Percentiles rank a stretch among this genome's conserved stretches.
phyloP scores from a whole-genome alignment of 1,140 invertebrate species.

The Antheraea mylitta region DNA sequence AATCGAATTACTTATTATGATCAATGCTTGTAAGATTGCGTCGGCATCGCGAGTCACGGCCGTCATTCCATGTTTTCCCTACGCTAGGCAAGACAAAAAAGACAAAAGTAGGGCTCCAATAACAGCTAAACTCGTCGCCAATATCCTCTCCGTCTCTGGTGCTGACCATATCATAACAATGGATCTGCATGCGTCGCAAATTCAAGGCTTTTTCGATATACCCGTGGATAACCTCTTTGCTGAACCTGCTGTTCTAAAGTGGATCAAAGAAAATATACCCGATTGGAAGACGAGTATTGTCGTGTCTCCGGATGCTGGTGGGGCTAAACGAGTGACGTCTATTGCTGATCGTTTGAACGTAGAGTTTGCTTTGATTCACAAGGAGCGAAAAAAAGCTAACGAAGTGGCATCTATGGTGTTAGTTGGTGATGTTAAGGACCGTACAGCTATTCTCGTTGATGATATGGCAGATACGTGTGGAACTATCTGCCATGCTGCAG shows the following conservation, averaged over 20 bases:
- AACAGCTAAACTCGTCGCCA: slow-evolving; percentile 98
- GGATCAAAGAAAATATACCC: slow-evolving; percentile 98
- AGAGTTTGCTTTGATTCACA: slow-evolving; percentile 99
- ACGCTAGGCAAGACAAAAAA: slow-evolving; percentile 99
- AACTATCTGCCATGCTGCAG: slow-evolving; percentile 98
- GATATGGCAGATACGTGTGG: slow-evolving; percentile 99
- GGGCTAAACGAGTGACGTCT: slow-evolving; percentile 89
- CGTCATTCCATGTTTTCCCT: slow-evolving; percentile 99
- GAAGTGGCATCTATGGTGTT: slow-evolving; percentile 99
- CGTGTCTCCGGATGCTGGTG: slow-evolving; percentile 99
- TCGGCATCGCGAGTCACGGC: slow-evolving; percentile 98
- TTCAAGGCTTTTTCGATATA: slow-evolving; percentile 85
- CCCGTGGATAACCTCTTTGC: slow-evolving; percentile 97
- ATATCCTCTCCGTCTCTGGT: slow-evolving; percentile 98
- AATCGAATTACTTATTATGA: slow-evolving; percentile 99
- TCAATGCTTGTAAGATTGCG: slow-evolving; percentile 99
- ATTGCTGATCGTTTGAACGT: slow-evolving; percentile 96
- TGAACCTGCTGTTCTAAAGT: slow-evolving; percentile 99
- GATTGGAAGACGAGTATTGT: slow-evolving; percentile 99
- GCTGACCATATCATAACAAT: slow-evolving; percentile 99
- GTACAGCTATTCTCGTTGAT: slow-evolving; percentile 98
- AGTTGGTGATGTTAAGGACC: slow-evolving; percentile 98
- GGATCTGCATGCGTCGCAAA: slow-evolving; percentile 99
- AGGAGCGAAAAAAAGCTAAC: slow-evolving; percentile 98
- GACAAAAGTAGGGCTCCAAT: slow-evolving; percentile 99